phyloP scores from a whole-genome alignment of 1,140 invertebrate genomes.

The Pectinophora gossypiella region DNA sequence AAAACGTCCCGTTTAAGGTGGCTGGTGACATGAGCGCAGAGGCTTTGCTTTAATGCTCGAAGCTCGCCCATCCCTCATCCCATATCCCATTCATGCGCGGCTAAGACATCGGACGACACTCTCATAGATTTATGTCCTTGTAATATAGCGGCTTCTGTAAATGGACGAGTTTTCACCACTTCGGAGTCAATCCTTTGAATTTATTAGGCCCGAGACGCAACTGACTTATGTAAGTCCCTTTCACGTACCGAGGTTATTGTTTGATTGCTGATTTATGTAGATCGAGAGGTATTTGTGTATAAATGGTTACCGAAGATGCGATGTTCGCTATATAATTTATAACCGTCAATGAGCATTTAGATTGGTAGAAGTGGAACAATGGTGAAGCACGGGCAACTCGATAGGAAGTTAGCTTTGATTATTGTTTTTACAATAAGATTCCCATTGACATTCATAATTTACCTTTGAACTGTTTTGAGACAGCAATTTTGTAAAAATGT shows the following conservation, averaged over 20 bases:
- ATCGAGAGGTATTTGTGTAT: slow-evolving; percentile 16
- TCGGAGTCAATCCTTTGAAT: slow-evolving; percentile 57
- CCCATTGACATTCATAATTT: too few species aligned
- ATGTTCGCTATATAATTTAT: too few species aligned
- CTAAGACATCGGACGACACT: slow-evolving; percentile 8
- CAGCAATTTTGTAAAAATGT: too few species aligned
- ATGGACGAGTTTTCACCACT: slow-evolving; percentile 61
- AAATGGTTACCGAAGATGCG: too few species aligned
- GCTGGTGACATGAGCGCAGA: slow-evolving; percentile 36
- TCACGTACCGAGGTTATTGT: slow-evolving; percentile 47
- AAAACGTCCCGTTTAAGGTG: slow-evolving; percentile 46
- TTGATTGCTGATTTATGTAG: slow-evolving; percentile 55
- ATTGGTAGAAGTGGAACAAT: too few species aligned
- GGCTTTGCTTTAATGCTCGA: slow-evolving; percentile 36
- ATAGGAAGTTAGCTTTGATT: too few species aligned
- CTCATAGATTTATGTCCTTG: slow-evolving; percentile 63
- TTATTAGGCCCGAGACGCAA: slow-evolving; percentile 46
- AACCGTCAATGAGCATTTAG: too few species aligned
- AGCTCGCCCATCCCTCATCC: slow-evolving; percentile 68
- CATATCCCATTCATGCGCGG: slow-evolving; percentile 48
- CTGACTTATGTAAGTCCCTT: slow-evolving; percentile 39
- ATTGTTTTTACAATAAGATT: too few species aligned
- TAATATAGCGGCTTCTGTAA: slow-evolving; percentile 60
- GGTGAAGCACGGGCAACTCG: too few species aligned
- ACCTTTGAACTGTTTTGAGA: too few species aligned